These are phyloP conservation scores for Cotesia chilonis DNA, from an alignment of 1,140 invertebrate species.

Conservation along the genomic window DNA sequence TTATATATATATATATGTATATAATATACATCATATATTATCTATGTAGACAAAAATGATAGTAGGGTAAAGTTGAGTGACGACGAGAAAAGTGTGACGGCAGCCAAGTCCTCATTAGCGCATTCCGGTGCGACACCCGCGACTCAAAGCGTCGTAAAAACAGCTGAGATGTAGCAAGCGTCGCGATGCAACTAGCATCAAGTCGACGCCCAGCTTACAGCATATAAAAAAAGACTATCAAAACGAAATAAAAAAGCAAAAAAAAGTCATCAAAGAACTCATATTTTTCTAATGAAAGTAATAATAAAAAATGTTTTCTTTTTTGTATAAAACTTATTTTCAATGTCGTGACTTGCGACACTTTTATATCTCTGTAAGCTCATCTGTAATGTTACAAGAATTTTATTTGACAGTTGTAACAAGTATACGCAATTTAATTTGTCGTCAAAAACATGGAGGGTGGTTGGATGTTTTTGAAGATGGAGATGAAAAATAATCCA, in stretches of 20 bases:
- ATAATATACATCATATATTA: background rate
- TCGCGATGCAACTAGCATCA: constrained; percentile 28
- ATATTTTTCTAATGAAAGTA: constrained; percentile 4
- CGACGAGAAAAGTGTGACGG: constrained; percentile 55
- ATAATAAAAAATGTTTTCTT: constrained; percentile 21
- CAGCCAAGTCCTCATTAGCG: constrained; percentile 67
- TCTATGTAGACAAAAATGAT: constrained; percentile 6
- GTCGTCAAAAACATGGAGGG: no score
- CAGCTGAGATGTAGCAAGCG: constrained; percentile 61
- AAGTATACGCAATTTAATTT: no score
- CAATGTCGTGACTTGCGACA: no score
- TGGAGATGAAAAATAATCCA: no score
- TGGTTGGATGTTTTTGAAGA: no score
- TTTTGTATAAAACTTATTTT: constrained; percentile 20
- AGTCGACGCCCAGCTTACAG: constrained; percentile 12
- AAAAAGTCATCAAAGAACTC: background rate
- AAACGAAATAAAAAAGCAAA: background rate
- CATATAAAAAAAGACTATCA: background rate
- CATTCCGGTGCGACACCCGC: constrained; percentile 65
- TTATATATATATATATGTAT: constrained; percentile 8
- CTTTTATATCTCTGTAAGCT: no score
- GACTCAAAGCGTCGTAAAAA: constrained; percentile 66
- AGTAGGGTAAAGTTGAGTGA: constrained; percentile 32
- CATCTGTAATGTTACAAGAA: no score
- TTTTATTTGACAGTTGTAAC: no score